Percentiles rank a stretch among this genome's conserved stretches.
phyloP scores from a whole-genome alignment of 2,888 invertebrate genomes.

The Xestia rhomboidea region DNA sequence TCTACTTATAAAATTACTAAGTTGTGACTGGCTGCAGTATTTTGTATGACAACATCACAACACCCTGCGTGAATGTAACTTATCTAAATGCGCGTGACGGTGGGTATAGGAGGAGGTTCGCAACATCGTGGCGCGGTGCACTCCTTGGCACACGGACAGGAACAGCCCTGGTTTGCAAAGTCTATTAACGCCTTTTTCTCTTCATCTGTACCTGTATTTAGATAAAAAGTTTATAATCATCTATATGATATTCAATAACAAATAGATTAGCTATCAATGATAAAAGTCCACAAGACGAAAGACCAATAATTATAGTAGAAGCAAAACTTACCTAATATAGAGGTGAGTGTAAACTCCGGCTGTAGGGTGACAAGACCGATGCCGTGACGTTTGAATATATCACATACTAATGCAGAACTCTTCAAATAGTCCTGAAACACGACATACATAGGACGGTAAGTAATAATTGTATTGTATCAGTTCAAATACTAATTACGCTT shows the following conservation, averaged over 20 bases:
- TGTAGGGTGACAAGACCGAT: conserved; percentile 96
- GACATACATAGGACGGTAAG: not conserved
- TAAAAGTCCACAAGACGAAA: no score
- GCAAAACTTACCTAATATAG: conserved; percentile 75
- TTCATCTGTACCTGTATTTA: conserved; percentile 80
- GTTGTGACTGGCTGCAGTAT: conserved; percentile 4
- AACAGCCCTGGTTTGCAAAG: conserved; percentile 82
- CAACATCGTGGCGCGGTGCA: conserved; percentile 87
- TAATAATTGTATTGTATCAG: not conserved
- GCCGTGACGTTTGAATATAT: conserved; percentile 95
- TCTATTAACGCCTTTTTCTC: conserved; percentile 84
- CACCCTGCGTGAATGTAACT: not conserved
- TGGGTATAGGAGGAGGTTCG: conserved; percentile 76
- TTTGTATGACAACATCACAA: conserved; percentile 1
- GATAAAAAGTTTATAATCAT: not conserved
- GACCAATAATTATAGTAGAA: not conserved
- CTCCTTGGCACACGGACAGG: conserved; percentile 87
- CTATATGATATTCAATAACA: not conserved
- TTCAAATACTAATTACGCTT: not conserved
- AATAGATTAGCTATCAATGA: not conserved
- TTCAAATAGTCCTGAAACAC: conserved; percentile 81
- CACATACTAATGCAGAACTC: conserved; percentile 91
- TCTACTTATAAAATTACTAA: conserved; percentile 12
- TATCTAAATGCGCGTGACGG: conserved; percentile 81
- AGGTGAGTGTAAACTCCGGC: conserved; percentile 93